Conservation (phyloP, 2,888 invertebrate species). For the Vesta saturnalis region DNA sequence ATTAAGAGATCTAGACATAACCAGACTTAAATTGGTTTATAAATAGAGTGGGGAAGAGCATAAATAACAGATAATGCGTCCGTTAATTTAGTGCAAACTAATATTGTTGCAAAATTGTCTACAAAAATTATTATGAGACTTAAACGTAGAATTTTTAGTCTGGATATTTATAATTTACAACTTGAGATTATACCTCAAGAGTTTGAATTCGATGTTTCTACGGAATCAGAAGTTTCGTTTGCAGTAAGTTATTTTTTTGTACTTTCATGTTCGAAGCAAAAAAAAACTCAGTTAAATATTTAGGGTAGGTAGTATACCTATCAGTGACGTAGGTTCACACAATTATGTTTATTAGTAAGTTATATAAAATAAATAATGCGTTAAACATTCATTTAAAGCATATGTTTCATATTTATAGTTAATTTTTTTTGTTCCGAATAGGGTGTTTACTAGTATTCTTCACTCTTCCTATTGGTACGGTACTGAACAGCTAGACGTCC, state of each 20-base stretch:
- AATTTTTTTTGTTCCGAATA: too few relatives aligned
- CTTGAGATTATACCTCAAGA: slow-evolving; percentile 12
- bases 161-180: slow-evolving; percentile 11
- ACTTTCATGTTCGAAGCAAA: too few relatives aligned
- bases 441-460: too few relatives aligned
- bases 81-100: slow-evolving; percentile 11
- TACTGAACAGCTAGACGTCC: too few relatives aligned
- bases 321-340: too few relatives aligned
- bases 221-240: slow-evolving; percentile 15
- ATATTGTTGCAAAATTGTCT: not conserved
- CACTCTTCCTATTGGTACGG: too few relatives aligned
- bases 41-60: slow-evolving; percentile 25
- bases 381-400: too few relatives aligned
- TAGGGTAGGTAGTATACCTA: too few relatives aligned
- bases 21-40: slow-evolving; percentile 14
- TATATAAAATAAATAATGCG: too few relatives aligned
- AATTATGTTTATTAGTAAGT: too few relatives aligned
- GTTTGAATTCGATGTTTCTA: slow-evolving; percentile 8
- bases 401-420: too few relatives aligned
- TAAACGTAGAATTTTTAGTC: slow-evolving; percentile 15
- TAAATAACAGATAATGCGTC: slow-evolving; percentile 5
- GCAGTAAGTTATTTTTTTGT: slow-evolving; percentile 19
- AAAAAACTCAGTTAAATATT: too few relatives aligned
- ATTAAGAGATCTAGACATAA: slow-evolving; percentile 22
- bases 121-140: slow-evolving; percentile 12